A percentile compares a stretch with the other conserved stretches of the same genome.
phyloP scores from a whole-genome alignment of 2,797 vertebrate species.

The Argyrosomus regius region DNA sequence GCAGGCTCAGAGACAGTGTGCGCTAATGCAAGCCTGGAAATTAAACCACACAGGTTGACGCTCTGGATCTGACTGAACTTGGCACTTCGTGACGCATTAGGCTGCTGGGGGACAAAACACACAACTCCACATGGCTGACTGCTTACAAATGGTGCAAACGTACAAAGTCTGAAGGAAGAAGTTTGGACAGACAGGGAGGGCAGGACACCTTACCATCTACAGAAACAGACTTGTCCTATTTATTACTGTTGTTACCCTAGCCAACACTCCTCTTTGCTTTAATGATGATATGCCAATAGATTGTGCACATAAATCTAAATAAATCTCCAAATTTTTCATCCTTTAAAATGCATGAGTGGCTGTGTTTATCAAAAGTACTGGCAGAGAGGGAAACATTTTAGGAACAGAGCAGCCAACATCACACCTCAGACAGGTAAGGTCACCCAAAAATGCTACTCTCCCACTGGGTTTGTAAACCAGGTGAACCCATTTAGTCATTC shows the following conservation, averaged over 20 bases:
- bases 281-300: background rate
- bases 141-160: slow-evolving; percentile 23
- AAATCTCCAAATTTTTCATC: background rate
- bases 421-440: slow-evolving; percentile 36
- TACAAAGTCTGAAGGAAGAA: slow-evolving; percentile 14
- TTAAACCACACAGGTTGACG: slow-evolving; percentile 53
- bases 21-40: slow-evolving; percentile 47
- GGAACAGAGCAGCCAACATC: background rate
- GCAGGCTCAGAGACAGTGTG: slow-evolving; percentile 64
- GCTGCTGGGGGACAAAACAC: slow-evolving; percentile 60
- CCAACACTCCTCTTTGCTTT: background rate
- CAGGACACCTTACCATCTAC: background rate
- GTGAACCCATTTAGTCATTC: background rate
- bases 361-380: background rate
- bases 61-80: slow-evolving; percentile 64
- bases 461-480: background rate
- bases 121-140: slow-evolving; percentile 58
- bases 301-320: background rate
- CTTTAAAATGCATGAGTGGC: background rate
- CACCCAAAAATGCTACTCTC: background rate
- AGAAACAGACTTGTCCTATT: background rate
- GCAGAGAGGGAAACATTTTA: background rate
- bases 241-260: background rate
- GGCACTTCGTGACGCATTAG: slow-evolving; percentile 64
- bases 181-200: background rate